Conservation (phyloP, 37 sponge, comb jelly and placozoan species). For the Bolinopsis microptera region DNA sequence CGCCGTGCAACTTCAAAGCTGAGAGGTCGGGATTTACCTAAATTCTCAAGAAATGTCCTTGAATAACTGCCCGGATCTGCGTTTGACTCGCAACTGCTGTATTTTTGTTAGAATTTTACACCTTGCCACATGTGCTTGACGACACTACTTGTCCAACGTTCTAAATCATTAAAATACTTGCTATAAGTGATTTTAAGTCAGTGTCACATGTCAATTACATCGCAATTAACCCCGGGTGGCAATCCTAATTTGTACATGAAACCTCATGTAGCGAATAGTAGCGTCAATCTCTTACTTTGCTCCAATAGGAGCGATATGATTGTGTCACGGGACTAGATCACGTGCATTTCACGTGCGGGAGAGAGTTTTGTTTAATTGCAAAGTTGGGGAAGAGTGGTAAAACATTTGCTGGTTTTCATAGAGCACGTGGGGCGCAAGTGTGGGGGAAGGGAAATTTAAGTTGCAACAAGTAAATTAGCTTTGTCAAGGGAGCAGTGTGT, state of each 20-base stretch:
- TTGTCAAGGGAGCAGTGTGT: background rate
- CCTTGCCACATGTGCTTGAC: background rate
- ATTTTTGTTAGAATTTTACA: background rate
- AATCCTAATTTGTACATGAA: background rate
- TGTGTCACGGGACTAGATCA: background rate
- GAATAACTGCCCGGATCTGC: background rate
- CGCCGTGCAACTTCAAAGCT: background rate
- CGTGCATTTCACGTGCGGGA: background rate
- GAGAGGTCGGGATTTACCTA: background rate
- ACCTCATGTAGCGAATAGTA: background rate
- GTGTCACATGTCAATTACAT: constrained; percentile 16
- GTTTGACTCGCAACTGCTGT: background rate
- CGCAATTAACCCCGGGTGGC: background rate
- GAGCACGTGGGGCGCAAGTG: background rate
- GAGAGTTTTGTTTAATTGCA: constrained; percentile 30
- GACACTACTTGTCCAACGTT: background rate
- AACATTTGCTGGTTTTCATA: constrained; percentile 12
- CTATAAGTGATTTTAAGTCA: constrained; percentile 11
- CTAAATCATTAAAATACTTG: constrained; percentile 29
- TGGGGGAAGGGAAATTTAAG: background rate
- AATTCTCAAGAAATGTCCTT: background rate
- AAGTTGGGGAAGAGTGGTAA: background rate
- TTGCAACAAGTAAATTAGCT: background rate
- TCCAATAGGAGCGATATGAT: background rate
- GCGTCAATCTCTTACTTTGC: background rate